Evolutionary conservation across 2,113 vertebrate species (phyloP), one percentile per base, ranked within the genome.

Genomic region (Mola mola): DNA sequence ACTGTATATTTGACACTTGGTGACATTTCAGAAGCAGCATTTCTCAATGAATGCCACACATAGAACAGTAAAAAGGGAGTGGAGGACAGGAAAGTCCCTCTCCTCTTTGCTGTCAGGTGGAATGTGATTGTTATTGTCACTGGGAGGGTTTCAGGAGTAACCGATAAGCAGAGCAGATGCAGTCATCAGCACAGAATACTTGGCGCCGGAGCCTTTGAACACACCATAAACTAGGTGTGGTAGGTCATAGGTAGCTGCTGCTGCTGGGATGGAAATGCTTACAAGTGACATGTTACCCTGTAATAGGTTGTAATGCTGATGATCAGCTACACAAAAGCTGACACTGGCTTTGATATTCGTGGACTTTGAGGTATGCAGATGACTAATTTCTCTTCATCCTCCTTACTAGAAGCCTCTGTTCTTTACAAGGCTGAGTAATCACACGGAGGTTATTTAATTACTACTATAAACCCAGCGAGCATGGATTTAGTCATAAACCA

Each of bases 1-100:
- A 60, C 47, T 15, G 33, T 42, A 51, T 36, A 38, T 48, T 26
- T 59, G 38, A 61, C 49, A 61, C 44, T 9, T 1, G 2, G 37
- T 17, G 34, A 57, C 42, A 26, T 36, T 60, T 72, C 37, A 46
- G 5, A 7, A 17, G 37, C 40, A n/a, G 42, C 51, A 49, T 43
- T 52, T 81, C 57, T 53, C 5, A 19, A 55, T 62, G 59, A 84
- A 84, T 83, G 52, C 75, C 79, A 69, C 31, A 58, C 50, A 38
- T 52, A 36, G 53, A 43, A 7, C 4, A 11, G n/a, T 70, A 16
- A 43, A 71, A 33, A 59, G 66, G 66, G 81, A 65, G 72, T 63
- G 77, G 64, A 50, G 49, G 28, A 60, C 24, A 51, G 85, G 83
- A 82, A 90, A 88, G 83, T 82, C 85, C 86, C 85, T 52, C 66